These are phyloP conservation scores for Mesaphorura yosii DNA, from an alignment of 1,140 invertebrate species.

Conservation along the genomic window DNA sequence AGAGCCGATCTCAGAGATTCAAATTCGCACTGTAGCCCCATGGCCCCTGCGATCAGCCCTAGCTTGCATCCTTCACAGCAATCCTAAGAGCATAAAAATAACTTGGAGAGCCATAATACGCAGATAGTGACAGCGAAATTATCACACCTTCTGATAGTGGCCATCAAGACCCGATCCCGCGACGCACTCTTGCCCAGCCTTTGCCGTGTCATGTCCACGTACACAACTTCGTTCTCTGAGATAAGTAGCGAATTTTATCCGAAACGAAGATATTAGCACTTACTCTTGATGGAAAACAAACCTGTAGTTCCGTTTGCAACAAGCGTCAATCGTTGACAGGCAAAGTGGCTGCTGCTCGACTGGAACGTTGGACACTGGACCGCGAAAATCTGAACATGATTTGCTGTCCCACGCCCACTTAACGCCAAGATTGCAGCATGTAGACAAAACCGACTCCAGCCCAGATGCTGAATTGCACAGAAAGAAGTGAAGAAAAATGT, in stretches of 20 bases:
- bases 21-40: slow-evolving; percentile 41
- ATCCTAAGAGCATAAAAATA: slow-evolving; percentile 32
- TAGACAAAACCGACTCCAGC: slow-evolving; percentile 39
- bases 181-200: slow-evolving; percentile 37
- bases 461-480: too few species aligned
- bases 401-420: slow-evolving; percentile 41
- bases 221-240: slow-evolving; percentile 37
- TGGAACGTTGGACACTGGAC: slow-evolving; percentile 39
- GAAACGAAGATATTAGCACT: slow-evolving; percentile 35
- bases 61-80: slow-evolving; percentile 48
- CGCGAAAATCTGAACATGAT: slow-evolving; percentile 39
- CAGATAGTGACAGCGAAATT: neutral
- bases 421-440: slow-evolving; percentile 43
- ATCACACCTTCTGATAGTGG: slow-evolving; percentile 35
- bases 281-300: slow-evolving; percentile 9
- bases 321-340: slow-evolving; percentile 42
- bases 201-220: slow-evolving; percentile 40
- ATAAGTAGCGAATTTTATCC: slow-evolving; percentile 41
- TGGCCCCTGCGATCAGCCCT: slow-evolving; percentile 39
- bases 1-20: slow-evolving; percentile 37
- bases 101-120: neutral
- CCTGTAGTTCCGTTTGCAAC: slow-evolving; percentile 40
- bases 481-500: too few species aligned
- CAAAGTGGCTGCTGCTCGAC: slow-evolving; percentile 40
- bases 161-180: slow-evolving; percentile 32